Evolutionary conservation across 2,113 vertebrate species (phyloP).

Genomic region (Rhynchomys soricoides): DNA sequence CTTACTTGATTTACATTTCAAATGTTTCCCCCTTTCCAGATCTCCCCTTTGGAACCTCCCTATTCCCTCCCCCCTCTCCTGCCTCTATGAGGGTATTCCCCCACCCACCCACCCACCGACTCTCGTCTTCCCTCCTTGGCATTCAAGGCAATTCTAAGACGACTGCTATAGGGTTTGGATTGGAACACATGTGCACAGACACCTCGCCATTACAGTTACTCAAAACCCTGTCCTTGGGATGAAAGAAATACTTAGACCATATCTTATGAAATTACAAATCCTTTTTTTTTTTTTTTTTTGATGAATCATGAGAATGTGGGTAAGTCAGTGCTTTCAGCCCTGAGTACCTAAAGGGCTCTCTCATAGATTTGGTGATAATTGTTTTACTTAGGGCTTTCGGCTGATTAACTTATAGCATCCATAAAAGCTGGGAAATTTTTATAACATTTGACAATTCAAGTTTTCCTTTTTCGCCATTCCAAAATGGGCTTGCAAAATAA

Average conservation of each 20-base stretch:
- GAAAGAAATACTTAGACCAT: not conserved
- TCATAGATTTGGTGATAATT: slow-evolving; percentile 32
- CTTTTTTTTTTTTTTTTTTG: not conserved
- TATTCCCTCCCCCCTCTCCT: no score
- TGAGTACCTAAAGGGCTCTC: not conserved
- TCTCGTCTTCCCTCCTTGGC: no score
- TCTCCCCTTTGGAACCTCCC: no score
- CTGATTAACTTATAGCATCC: slow-evolving; percentile 17
- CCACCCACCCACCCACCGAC: no score
- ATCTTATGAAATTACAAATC: slow-evolving; percentile 7
- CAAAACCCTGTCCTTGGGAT: not conserved
- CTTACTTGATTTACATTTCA: no score
- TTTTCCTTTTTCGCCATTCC: slow-evolving; percentile 16
- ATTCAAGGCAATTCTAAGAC: not conserved
- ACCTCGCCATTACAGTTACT: not conserved
- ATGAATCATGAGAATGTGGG: not conserved
- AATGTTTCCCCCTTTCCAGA: no score
- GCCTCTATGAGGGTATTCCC: no score
- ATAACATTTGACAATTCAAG: not conserved
- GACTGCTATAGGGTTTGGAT: not conserved
- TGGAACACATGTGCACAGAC: not conserved
- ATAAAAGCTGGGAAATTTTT: slow-evolving; percentile 18
- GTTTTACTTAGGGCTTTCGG: not conserved
- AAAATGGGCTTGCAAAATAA: slow-evolving; percentile 32
- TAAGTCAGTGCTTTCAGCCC: slow-evolving; percentile 13